Conservation (phyloP, 2,888 invertebrate genomes). For the Lymantria monacha region DNA sequence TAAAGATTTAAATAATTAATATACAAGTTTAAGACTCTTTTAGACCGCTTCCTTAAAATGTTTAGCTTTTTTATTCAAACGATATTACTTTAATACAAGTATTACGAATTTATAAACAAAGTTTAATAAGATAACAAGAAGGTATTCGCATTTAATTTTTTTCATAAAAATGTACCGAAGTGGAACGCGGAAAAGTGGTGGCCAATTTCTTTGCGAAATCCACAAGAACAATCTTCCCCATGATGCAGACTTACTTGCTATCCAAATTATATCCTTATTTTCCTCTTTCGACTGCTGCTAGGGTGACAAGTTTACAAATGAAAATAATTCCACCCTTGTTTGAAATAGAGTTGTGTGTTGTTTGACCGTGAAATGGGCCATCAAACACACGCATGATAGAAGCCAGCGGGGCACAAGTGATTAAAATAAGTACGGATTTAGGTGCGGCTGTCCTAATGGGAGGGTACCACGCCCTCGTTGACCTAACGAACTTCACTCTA, state of each 20-base stretch:
- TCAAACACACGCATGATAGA: slow-evolving; percentile 68
- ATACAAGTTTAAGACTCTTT: no score
- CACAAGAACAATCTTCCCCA: slow-evolving; percentile 41
- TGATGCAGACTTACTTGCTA: slow-evolving; percentile 45
- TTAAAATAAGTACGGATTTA: slow-evolving; percentile 78
- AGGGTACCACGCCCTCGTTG: slow-evolving; percentile 46
- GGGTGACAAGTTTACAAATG: slow-evolving; percentile 25
- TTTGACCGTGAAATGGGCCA: slow-evolving; percentile 34
- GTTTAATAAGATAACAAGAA: slow-evolving; percentile 12
- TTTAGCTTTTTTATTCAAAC: no score
- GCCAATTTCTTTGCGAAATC: slow-evolving; percentile 34
- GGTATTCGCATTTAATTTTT: slow-evolving; percentile 6
- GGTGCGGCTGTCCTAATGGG: slow-evolving; percentile 64
- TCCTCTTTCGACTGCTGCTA: slow-evolving; percentile 33
- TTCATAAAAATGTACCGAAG: slow-evolving; percentile 8
- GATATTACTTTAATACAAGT: background rate
- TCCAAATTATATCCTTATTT: slow-evolving; percentile 48
- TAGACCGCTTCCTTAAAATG: no score
- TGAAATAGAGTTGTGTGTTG: slow-evolving; percentile 37
- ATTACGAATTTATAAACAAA: slow-evolving; percentile 6
- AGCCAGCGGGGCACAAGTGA: slow-evolving; percentile 68
- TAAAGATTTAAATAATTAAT: no score
- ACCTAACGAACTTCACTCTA: slow-evolving; percentile 40
- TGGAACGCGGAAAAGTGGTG: slow-evolving; percentile 6
- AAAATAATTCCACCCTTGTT: slow-evolving; percentile 25